Evolutionary conservation across 1,140 invertebrate species (phyloP).

Genomic region (Dendrolimus kikuchii): DNA sequence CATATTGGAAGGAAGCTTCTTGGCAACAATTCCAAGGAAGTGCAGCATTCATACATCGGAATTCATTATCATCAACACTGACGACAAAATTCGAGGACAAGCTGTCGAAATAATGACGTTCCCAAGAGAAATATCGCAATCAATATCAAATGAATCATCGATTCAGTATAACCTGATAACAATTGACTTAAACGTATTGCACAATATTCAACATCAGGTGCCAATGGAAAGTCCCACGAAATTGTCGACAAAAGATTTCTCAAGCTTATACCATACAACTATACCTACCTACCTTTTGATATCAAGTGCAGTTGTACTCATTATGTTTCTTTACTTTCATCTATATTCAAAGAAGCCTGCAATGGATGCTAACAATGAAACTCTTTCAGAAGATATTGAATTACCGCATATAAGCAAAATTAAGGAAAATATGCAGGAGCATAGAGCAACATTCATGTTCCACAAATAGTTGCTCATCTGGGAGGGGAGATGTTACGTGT

Average conservation of each 20-base stretch:
- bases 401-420: too few species aligned
- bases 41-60: constrained; percentile 9
- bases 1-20: constrained; percentile 11
- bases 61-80: constrained; percentile 14
- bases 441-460: not conserved
- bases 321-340: not conserved
- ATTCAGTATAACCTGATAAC: not conserved
- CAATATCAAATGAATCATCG: not conserved
- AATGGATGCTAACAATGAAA: constrained; percentile 1
- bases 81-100: constrained; percentile 2
- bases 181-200: not conserved
- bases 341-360: not conserved
- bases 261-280: not conserved
- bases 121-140: not conserved
- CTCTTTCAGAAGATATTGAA: too few species aligned
- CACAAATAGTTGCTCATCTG: not conserved
- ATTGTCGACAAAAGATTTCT: too few species aligned
- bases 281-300: constrained; percentile 1
- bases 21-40: constrained; percentile 11
- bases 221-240: not conserved
- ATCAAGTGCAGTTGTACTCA: not conserved
- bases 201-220: not conserved
- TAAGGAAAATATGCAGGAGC: not conserved
- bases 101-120: not conserved
- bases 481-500: not conserved